Conservation (phyloP, 2,888 invertebrate species). For the Herminia tarsipennalis region DNA sequence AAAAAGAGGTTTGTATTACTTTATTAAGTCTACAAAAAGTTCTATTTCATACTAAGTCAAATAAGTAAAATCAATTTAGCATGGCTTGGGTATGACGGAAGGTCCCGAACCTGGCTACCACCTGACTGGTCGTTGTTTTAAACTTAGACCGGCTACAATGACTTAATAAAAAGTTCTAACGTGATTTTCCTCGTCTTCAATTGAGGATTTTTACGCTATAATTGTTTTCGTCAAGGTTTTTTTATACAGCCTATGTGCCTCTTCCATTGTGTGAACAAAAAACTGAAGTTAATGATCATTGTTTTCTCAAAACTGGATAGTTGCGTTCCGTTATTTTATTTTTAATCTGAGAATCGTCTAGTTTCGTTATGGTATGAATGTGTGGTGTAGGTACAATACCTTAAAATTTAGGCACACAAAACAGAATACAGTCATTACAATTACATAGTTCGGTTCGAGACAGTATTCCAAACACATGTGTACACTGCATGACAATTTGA, state of each 20-base stretch:
- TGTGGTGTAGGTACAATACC: too few relatives aligned
- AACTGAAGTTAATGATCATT: slow-evolving; percentile 20
- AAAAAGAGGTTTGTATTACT: background rate
- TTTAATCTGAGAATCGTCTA: slow-evolving; percentile 15
- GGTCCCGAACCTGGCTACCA: slow-evolving; percentile 37
- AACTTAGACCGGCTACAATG: slow-evolving; percentile 46
- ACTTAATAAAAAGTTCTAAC: slow-evolving; percentile 45
- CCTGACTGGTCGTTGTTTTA: slow-evolving; percentile 52
- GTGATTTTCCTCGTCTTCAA: slow-evolving; percentile 15
- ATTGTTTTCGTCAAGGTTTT: slow-evolving; percentile 21
- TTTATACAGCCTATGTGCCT: slow-evolving; percentile 6
- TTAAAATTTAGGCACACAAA: too few relatives aligned
- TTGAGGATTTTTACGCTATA: slow-evolving; percentile 5
- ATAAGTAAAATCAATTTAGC: slow-evolving; percentile 63
- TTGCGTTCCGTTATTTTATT: slow-evolving; percentile 22
- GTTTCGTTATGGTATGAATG: too few relatives aligned
- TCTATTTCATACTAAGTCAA: slow-evolving; percentile 46
- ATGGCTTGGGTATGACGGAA: slow-evolving; percentile 69
- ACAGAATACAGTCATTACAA: too few relatives aligned
- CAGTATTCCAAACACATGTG: too few relatives aligned
- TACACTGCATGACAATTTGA: too few relatives aligned
- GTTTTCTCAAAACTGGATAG: slow-evolving; percentile 10
- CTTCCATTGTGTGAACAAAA: slow-evolving; percentile 19
- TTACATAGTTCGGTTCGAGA: too few relatives aligned
- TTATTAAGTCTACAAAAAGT: slow-evolving; percentile 22